Percentiles rank a stretch among this genome's conserved stretches.
Evolutionary conservation across 2,113 vertebrate genomes (phyloP).

Genomic region (Engystomops pustulosus): DNA sequence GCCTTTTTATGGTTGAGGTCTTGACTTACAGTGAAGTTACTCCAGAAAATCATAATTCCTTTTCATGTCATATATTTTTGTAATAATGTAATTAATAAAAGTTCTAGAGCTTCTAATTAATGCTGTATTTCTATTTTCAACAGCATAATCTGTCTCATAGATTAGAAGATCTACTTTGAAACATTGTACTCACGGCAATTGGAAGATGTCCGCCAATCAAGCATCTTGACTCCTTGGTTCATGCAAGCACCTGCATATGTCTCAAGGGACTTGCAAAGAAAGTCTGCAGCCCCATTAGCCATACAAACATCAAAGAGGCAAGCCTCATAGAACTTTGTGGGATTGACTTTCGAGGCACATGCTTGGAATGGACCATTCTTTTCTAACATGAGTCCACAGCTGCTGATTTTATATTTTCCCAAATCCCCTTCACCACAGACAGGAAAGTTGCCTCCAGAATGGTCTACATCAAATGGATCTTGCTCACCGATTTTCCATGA

Average conservation of each 20-base stretch:
- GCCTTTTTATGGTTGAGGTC: no score
- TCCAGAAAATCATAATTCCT: no score
- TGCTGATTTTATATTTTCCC: not conserved
- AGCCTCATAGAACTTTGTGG: conserved; percentile 68
- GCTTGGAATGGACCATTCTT: conserved; percentile 54
- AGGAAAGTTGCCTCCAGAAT: not conserved
- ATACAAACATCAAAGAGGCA: conserved; percentile 74
- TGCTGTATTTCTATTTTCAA: no score
- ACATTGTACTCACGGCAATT: conserved; percentile 33
- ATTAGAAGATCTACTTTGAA: no score
- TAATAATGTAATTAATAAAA: no score
- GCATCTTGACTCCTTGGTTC: conserved; percentile 25
- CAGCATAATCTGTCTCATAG: no score
- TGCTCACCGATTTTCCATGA: not conserved
- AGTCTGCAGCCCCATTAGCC: conserved; percentile 69
- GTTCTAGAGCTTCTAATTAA: no score
- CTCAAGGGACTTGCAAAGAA: conserved; percentile 73
- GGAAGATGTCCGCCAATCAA: conserved; percentile 45
- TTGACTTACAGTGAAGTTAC: no score
- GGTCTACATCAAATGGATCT: conserved; percentile 11
- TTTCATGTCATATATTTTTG: no score
- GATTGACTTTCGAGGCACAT: conserved; percentile 67
- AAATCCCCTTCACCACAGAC: not conserved
- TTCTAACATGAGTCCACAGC: not conserved
- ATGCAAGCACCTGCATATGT: conserved; percentile 68